Evolutionary conservation across 2,113 vertebrate species (phyloP).

Genomic region (Todiramphus saurophagus): DNA sequence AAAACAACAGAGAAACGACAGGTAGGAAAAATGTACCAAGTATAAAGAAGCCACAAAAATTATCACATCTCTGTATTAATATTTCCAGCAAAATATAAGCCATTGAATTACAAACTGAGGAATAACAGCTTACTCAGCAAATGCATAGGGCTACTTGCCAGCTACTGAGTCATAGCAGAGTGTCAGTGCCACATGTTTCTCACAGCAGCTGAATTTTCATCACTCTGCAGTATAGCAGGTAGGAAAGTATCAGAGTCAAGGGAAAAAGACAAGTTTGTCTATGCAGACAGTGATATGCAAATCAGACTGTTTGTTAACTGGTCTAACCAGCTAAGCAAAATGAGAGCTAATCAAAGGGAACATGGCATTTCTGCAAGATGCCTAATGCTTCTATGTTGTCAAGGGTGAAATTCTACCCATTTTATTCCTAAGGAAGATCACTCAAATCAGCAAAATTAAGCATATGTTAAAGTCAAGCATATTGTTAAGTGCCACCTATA

Average conservation of each 20-base stretch:
- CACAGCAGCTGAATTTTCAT: neutral
- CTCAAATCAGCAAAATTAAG: neutral
- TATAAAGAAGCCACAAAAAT: neutral
- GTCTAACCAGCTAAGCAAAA: neutral
- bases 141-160: neutral
- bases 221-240: neutral
- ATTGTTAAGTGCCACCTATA: neutral
- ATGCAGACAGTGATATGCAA: neutral
- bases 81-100: neutral
- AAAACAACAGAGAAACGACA: neutral
- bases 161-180: neutral
- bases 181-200: neutral
- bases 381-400: neutral
- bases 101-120: neutral
- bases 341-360: neutral
- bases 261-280: neutral
- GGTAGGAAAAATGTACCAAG: neutral
- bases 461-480: neutral
- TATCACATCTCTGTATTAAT: neutral
- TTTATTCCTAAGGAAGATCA: neutral
- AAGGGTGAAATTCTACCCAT: neutral
- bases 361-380: neutral
- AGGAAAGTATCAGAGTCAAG: neutral
- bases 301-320: neutral
- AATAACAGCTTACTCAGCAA: slow-evolving; percentile 28